Conservation (phyloP, 2,113 vertebrate species). For the Cygnus buccinator region DNA sequence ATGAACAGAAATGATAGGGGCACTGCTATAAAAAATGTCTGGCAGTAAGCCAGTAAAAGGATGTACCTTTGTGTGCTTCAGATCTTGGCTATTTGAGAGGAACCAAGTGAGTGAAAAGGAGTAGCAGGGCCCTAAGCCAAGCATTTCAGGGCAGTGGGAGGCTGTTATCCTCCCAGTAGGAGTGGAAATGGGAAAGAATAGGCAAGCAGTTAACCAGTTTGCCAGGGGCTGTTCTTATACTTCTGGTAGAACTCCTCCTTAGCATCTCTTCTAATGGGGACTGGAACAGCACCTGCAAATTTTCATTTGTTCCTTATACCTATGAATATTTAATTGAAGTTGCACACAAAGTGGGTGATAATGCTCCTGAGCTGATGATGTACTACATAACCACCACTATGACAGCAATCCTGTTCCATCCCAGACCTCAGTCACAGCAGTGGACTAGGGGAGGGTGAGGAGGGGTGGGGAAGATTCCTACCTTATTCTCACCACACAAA, state of each 20-base stretch:
- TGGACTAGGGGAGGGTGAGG: fast-evolving
- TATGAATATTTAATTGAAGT: neutral
- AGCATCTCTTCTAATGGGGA: neutral
- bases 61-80: neutral
- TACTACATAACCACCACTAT: neutral
- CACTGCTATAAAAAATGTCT: conserved; percentile 72
- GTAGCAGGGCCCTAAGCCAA: neutral
- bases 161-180: neutral
- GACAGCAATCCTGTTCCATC: neutral
- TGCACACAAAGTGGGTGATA: neutral
- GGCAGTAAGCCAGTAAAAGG: conserved; percentile 80
- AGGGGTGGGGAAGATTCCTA: neutral
- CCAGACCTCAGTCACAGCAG: neutral
- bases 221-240: neutral
- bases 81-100: neutral
- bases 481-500: neutral
- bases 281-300: neutral
- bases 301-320: neutral
- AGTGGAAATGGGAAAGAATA: neutral
- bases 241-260: neutral
- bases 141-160: neutral
- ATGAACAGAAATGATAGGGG: conserved; percentile 75
- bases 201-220: neutral
- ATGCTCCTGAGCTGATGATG: neutral
- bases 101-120: neutral